phyloP scores from a whole-genome alignment of 2,113 vertebrate species.

The Plectropomus leopardus region DNA sequence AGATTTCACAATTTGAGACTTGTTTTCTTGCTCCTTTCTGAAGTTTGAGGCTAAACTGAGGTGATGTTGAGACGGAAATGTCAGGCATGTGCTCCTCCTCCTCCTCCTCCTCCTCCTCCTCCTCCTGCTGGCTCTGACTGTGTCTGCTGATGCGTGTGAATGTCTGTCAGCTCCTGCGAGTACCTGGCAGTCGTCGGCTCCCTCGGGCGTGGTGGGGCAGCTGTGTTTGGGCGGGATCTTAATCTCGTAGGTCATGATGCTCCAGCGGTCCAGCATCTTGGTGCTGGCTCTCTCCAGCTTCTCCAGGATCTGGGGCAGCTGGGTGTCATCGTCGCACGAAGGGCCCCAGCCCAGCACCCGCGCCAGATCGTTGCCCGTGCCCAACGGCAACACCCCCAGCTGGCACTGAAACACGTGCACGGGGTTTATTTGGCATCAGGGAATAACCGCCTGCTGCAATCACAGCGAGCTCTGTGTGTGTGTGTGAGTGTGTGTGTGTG shows the following conservation, averaged over 20 bases:
- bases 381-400: constrained; percentile 94
- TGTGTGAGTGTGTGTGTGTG: not conserved
- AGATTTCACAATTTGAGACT: not conserved
- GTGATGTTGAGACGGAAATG: constrained; percentile 22
- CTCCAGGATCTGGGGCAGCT: constrained; percentile 96
- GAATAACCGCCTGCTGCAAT: not conserved
- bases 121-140: constrained; percentile 26
- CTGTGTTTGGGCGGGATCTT: constrained; percentile 94
- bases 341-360: constrained; percentile 98
- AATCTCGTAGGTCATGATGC: constrained; percentile 99
- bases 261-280: constrained; percentile 99
- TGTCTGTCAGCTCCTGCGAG: constrained; percentile 36
- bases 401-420: constrained; percentile 89
- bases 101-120: not conserved
- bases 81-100: not conserved
- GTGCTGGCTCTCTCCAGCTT: constrained; percentile 98
- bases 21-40: not conserved
- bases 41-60: not conserved
- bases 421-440: constrained; percentile 3
- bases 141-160: constrained; percentile 38
- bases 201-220: constrained; percentile 90
- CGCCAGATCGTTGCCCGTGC: constrained; percentile 97
- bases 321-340: constrained; percentile 95
- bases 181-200: constrained; percentile 92
- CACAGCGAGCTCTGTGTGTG: constrained; percentile 11